Evolutionary conservation across 64 coral and sea anemone genomes (phyloP), one percentile per base, ranked within the genome.

Genomic region (Actinia tenebrosa): DNA sequence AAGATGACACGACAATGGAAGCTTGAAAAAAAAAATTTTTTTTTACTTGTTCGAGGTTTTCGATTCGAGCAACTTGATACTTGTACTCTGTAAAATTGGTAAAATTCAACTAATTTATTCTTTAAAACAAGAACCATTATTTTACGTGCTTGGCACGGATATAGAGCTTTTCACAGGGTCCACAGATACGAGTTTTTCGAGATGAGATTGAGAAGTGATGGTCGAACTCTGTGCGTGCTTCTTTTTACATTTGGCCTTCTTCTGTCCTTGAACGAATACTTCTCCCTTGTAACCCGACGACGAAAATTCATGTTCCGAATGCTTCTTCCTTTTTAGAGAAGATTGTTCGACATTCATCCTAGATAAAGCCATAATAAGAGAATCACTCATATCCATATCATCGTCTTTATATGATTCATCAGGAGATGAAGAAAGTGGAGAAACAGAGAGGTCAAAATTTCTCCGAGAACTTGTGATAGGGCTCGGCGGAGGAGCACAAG

Each of bases 281-380:
- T 91, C 78, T 46, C 86, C 75, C 43, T 91, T 80, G 79, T 87
- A 91, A 55, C 53, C 90, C 55, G 45, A 86, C 54, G 69, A 75
- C 43, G 90, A 86, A 83, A 81, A 80, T 91, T 91, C 90, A 47
- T 91, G 86, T 72, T 91, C 90, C 16, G 90, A 91, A 87, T 87
- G 85, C 59, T 91, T 87, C 82, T 91, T 91, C 61, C 90, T 91
- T 58, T 91, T 91, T 37, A 91, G 80, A 82, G 90, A 91, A 81
- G 90, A 91, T 44, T 91, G 90, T 91, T 91, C 85, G 22, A 91
- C 90, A 83, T 86, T 87, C 90, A 91, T 91, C 80, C 90, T 91
- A 77, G 90, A 91, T 54, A 91, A 79, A 60, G 90, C 90, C 61
- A 91, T 80, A 3, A 91, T 60, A 75, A 91, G 78, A 20, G 86